phyloP scores from a whole-genome alignment of 2,113 vertebrate species.

The Amphiprion percula region DNA sequence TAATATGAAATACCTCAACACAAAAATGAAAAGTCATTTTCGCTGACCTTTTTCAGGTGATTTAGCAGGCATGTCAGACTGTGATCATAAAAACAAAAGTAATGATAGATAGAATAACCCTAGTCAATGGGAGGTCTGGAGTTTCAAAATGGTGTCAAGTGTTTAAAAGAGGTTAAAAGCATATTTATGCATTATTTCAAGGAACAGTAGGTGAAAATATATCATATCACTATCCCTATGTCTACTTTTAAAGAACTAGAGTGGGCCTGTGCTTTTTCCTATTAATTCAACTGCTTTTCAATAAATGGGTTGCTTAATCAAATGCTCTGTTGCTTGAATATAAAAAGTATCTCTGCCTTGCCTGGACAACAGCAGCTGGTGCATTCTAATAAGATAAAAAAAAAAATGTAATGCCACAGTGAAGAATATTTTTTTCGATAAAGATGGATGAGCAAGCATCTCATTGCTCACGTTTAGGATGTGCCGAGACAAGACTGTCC shows the following conservation, averaged over 20 bases:
- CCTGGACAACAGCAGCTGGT: constrained; percentile 22
- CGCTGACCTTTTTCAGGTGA: too few species aligned
- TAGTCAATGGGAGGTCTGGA: too few species aligned
- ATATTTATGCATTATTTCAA: too few species aligned
- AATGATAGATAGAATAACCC: too few species aligned
- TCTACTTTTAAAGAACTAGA: not conserved
- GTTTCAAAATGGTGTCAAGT: too few species aligned
- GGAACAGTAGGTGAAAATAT: too few species aligned
- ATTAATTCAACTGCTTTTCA: not conserved
- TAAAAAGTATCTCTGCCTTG: not conserved
- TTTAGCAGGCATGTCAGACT: too few species aligned
- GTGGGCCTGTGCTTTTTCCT: not conserved
- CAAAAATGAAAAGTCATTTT: too few species aligned
- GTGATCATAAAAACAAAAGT: too few species aligned
- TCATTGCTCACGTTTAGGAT: constrained; percentile 60
- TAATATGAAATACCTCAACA: too few species aligned
- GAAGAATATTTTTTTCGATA: constrained; percentile 45
- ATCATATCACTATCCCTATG: not conserved
- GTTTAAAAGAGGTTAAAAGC: too few species aligned
- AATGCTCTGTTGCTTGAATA: constrained; percentile 3
- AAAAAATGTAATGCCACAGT: constrained; percentile 52
- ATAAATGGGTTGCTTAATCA: not conserved
- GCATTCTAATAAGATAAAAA: constrained; percentile 38
- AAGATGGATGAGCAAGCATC: constrained; percentile 63
- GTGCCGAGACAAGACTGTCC: constrained; percentile 49